Conservation (phyloP, 2,888 invertebrate genomes). For the Enchytraeus crypticus region DNA sequence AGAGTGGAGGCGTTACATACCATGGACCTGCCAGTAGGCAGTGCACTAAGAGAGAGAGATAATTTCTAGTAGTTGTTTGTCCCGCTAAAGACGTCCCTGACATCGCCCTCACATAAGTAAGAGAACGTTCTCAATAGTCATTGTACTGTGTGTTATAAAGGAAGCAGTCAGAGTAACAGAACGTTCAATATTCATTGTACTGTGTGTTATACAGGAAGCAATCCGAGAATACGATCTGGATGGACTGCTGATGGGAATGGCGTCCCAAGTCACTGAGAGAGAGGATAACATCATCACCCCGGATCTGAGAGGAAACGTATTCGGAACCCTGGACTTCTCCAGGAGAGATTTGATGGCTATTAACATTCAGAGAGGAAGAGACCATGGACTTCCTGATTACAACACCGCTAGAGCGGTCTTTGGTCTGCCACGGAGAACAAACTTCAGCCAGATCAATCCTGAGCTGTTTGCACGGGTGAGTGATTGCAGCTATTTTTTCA, state of each 20-base stretch:
- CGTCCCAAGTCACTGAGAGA: slow-evolving; percentile 85
- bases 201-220: neutral
- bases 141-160: no score
- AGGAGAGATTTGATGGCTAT: slow-evolving; percentile 56
- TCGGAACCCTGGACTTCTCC: slow-evolving; percentile 57
- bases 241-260: slow-evolving; percentile 85
- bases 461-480: neutral
- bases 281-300: slow-evolving; percentile 89
- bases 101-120: no score
- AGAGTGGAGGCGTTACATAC: no score
- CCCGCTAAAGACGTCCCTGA: no score
- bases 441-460: slow-evolving; percentile 26
- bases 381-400: slow-evolving; percentile 57
- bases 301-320: slow-evolving; percentile 65
- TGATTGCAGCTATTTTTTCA: no score
- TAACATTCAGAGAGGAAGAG: slow-evolving; percentile 56
- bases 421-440: slow-evolving; percentile 35
- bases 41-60: no score
- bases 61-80: no score
- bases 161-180: no score
- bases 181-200: no score
- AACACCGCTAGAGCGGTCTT: slow-evolving; percentile 53
- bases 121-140: no score
- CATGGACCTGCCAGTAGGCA: no score
- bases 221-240: slow-evolving; percentile 55